Conservation (phyloP, 2,113 vertebrate genomes). For the Sarotherodon lohbergeri region DNA sequence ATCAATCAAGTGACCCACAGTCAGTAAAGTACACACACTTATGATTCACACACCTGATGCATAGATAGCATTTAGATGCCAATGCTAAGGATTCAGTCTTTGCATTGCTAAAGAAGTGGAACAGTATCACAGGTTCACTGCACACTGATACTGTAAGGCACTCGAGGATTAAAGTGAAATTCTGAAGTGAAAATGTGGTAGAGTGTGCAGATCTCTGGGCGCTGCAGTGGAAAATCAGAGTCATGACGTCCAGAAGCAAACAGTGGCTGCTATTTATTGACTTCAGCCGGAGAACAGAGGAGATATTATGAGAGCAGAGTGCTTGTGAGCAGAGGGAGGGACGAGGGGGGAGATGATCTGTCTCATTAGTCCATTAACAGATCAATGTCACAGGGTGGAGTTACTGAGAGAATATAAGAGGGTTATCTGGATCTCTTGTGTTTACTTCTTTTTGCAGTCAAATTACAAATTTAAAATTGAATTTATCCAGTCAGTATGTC, state of each 20-base stretch:
- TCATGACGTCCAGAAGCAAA: constrained; percentile 1
- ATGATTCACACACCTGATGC: background rate
- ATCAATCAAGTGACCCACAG: constrained; percentile 74
- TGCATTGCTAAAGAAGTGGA: background rate
- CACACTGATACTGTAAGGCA: background rate
- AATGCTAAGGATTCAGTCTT: background rate
- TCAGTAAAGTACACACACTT: constrained; percentile 13
- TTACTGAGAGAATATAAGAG: background rate
- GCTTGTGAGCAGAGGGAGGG: background rate
- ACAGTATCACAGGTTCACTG: background rate
- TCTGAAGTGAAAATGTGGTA: background rate
- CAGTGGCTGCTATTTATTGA: constrained; percentile 42
- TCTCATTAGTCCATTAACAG: constrained; percentile 44
- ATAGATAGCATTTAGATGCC: background rate
- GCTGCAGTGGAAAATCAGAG: constrained; percentile 24
- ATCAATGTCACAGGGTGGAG: background rate
- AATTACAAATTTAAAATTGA: background rate
- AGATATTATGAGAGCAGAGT: constrained; percentile 34
- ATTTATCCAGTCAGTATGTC: background rate
- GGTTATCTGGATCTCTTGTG: background rate
- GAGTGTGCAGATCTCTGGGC: background rate
- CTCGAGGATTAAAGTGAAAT: background rate
- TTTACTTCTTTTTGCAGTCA: background rate
- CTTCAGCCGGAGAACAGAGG: constrained; percentile 42
- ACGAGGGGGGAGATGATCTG: background rate